phyloP scores from a whole-genome alignment of 2,888 invertebrate genomes.

The Leptopilina drosophilae region DNA sequence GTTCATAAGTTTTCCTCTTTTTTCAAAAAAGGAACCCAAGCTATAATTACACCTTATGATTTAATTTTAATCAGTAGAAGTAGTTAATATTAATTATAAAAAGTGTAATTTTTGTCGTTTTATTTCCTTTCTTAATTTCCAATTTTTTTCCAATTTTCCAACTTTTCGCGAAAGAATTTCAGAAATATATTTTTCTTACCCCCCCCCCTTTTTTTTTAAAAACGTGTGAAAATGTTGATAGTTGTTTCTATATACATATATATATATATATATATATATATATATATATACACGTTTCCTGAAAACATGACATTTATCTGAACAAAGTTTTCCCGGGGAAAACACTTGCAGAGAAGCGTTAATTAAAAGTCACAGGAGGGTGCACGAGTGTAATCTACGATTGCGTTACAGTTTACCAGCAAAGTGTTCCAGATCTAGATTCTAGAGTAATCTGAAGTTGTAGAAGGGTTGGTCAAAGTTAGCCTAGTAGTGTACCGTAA shows the following conservation, averaged over 20 bases:
- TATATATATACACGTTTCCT: background rate
- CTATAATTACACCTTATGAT: no score
- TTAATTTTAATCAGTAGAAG: no score
- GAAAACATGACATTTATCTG: conserved; percentile 12
- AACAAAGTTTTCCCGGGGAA: conserved; percentile 3
- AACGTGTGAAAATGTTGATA: no score
- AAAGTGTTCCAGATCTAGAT: conserved; percentile 30
- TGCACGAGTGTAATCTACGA: conserved; percentile 31
- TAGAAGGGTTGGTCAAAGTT: conserved; percentile 35
- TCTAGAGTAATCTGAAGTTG: conserved; percentile 36
- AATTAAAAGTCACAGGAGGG: conserved; percentile 18
- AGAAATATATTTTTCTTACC: no score
- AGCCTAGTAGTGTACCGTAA: conserved; percentile 38
- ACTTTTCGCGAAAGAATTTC: no score
- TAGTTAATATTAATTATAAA: no score
- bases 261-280: background rate
- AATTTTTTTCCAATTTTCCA: no score
- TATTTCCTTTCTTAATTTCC: no score
- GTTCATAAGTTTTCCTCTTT: no score
- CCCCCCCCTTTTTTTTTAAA: no score
- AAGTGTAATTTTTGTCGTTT: no score
- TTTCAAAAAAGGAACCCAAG: no score
- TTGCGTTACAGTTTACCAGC: conserved; percentile 27
- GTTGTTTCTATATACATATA: background rate
- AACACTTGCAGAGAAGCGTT: conserved; percentile 9